Conservation (phyloP, 2,888 invertebrate genomes). For the Microctonus hyperodae region DNA sequence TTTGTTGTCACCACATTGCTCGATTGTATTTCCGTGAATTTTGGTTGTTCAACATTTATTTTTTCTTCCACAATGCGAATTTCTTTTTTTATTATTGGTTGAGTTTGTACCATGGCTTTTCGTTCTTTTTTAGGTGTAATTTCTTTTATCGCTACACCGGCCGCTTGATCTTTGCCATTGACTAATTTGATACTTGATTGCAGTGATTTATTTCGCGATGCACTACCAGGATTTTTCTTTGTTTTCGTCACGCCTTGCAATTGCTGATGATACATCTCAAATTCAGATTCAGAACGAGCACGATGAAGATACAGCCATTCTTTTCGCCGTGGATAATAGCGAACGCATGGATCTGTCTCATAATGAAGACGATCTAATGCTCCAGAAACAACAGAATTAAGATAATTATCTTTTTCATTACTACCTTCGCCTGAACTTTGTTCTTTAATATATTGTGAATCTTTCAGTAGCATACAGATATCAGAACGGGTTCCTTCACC, state of each 20-base stretch:
- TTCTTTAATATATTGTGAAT: conserved; percentile 72
- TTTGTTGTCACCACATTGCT: conserved; percentile 26
- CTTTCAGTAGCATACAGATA: conserved; percentile 85
- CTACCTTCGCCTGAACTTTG: conserved; percentile 55
- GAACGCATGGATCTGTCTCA: conserved; percentile 91
- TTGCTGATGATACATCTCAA: conserved; percentile 75
- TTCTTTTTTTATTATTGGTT: conserved; percentile 45
- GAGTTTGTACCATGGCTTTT: conserved; percentile 45
- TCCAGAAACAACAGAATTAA: conserved; percentile 87
- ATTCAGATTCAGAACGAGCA: conserved; percentile 70
- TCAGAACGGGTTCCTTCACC: conserved; percentile 93
- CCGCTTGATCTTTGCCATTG: conserved; percentile 63
- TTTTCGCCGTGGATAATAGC: conserved; percentile 89
- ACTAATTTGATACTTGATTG: conserved; percentile 53
- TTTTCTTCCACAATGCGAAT: conserved; percentile 40
- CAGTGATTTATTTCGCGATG: conserved; percentile 55
- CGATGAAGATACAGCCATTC: conserved; percentile 96
- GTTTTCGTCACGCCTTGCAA: conserved; percentile 70
- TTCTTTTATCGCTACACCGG: conserved; percentile 63
- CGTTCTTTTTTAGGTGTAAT: conserved; percentile 57
- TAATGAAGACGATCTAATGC: conserved; percentile 90
- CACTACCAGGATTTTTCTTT: conserved; percentile 61
- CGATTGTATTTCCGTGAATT: conserved; percentile 36
- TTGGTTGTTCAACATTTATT: conserved; percentile 41
- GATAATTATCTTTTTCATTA: conserved; percentile 68